A percentile compares a stretch with the other conserved stretches of the same genome.
Conservation (phyloP, 53 echinoderm and acorn worm genomes). For the Apostichopus leukothele region DNA sequence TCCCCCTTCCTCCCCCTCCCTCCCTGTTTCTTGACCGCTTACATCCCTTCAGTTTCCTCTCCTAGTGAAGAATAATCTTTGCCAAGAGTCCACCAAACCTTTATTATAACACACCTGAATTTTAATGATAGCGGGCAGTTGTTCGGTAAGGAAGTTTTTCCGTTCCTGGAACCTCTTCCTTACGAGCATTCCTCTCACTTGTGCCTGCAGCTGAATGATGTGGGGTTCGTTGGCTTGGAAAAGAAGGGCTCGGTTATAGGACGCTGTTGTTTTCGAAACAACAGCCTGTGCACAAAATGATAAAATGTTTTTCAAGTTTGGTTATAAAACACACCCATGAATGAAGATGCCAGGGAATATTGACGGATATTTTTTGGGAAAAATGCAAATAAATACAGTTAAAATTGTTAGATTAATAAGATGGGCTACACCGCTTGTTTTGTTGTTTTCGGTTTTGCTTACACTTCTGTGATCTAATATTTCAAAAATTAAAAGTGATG, state of each 20-base stretch:
- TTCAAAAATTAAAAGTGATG: too few species aligned
- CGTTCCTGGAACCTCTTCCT: constrained; percentile 68
- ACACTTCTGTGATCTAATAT: too few species aligned
- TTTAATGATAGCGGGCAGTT: constrained; percentile 86
- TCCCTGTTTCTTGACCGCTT: too few species aligned
- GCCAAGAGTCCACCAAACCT: background rate
- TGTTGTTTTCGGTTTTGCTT: too few species aligned
- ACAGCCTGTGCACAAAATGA: constrained; percentile 51
- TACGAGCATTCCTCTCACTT: constrained; percentile 74
- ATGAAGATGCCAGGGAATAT: too few species aligned
- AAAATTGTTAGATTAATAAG: too few species aligned
- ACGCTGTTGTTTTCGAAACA: constrained; percentile 72
- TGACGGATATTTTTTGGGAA: too few species aligned
- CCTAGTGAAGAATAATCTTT: too few species aligned
- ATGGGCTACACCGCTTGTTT: too few species aligned
- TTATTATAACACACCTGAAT: constrained; percentile 69
- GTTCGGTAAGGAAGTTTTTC: constrained; percentile 75
- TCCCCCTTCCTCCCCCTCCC: background rate
- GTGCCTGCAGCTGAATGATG: constrained; percentile 84
- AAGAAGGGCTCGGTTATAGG: constrained; percentile 80
- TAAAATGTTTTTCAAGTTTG: background rate
- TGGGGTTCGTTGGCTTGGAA: constrained; percentile 92
- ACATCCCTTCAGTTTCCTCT: too few species aligned
- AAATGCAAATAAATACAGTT: too few species aligned
- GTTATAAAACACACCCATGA: background rate